Percentiles rank a stretch among this genome's conserved stretches.
These are phyloP conservation scores for Lasius fuliginosus DNA, from an alignment of 2,888 invertebrate genomes.

Conservation along the genomic window DNA sequence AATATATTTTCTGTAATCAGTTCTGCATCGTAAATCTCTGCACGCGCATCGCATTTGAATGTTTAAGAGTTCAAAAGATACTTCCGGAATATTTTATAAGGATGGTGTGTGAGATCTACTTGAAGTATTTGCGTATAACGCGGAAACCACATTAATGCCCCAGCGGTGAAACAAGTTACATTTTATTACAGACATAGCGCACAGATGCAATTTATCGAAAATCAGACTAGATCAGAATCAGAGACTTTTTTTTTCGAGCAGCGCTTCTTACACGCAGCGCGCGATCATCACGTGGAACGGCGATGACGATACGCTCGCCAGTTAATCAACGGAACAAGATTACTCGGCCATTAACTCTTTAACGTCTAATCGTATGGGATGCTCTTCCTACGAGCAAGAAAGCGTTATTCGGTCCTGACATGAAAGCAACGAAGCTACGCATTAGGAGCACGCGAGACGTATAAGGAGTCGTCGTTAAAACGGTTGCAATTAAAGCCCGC, in stretches of 20 bases:
- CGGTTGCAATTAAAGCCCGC: conserved; percentile 77
- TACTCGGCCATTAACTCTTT: conserved; percentile 67
- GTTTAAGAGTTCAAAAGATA: conserved; percentile 14
- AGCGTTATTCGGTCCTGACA: conserved; percentile 66
- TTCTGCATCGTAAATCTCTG: conserved; percentile 37
- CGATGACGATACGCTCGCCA: conserved; percentile 57
- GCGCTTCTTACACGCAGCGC: not conserved
- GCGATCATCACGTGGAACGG: conserved; percentile 21
- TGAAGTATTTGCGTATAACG: not conserved
- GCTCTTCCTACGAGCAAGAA: conserved; percentile 53
- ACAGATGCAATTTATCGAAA: not conserved
- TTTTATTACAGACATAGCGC: not conserved
- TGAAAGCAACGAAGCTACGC: conserved; percentile 67
- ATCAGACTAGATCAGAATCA: not conserved
- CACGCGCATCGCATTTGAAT: conserved; percentile 30
- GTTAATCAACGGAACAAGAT: conserved; percentile 65
- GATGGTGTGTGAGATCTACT: not conserved
- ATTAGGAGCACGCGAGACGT: conserved; percentile 77
- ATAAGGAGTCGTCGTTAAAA: conserved; percentile 74
- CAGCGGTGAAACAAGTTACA: not conserved
- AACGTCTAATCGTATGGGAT: conserved; percentile 66
- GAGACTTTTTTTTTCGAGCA: not conserved
- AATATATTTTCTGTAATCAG: conserved; percentile 33
- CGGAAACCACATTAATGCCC: not conserved
- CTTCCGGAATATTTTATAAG: conserved; percentile 1